Percentiles rank a stretch among this genome's conserved stretches.
Conservation (phyloP, 2,888 invertebrate genomes). For the Zonitis immaculata region DNA sequence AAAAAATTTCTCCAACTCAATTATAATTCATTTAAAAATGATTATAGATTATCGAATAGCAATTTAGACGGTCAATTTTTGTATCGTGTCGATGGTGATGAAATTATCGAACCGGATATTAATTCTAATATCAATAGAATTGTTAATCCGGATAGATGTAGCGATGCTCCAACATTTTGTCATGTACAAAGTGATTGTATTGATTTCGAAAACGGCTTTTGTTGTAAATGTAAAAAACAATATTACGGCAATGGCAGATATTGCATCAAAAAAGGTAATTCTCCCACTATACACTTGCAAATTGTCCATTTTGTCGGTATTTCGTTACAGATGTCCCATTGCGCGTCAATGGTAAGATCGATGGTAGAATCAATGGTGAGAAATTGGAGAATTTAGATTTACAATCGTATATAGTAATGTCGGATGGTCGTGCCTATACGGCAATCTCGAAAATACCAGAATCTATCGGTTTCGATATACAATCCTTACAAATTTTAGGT, state of each 20-base stretch:
- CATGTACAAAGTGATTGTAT: conserved; percentile 77
- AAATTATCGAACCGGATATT: conserved; percentile 65
- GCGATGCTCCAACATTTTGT: conserved; percentile 68
- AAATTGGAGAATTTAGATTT: conserved; percentile 71
- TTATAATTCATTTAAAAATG: too few species aligned
- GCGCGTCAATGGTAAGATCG: conserved; percentile 84
- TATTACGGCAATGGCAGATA: conserved; percentile 90
- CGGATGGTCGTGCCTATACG: conserved; percentile 83
- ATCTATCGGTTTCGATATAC: conserved; percentile 71
- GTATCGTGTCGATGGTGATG: conserved; percentile 74
- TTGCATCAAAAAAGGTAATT: conserved; percentile 71
- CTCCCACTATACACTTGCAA: too few species aligned
- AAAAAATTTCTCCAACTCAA: background rate
- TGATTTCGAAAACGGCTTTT: conserved; percentile 80
- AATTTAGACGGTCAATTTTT: conserved; percentile 82
- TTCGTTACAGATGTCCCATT: conserved; percentile 80
- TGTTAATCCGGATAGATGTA: conserved; percentile 36
- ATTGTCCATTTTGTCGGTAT: too few species aligned
- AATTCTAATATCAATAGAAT: conserved; percentile 39
- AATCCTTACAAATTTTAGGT: conserved; percentile 78
- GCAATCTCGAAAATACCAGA: conserved; percentile 79
- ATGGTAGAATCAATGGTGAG: conserved; percentile 75
- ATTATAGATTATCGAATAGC: conserved; percentile 77
- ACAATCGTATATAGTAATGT: conserved; percentile 87
- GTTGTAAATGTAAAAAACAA: conserved; percentile 80